Conservation (phyloP, 2,113 vertebrate species). For the Pyxicephalus adspersus region DNA sequence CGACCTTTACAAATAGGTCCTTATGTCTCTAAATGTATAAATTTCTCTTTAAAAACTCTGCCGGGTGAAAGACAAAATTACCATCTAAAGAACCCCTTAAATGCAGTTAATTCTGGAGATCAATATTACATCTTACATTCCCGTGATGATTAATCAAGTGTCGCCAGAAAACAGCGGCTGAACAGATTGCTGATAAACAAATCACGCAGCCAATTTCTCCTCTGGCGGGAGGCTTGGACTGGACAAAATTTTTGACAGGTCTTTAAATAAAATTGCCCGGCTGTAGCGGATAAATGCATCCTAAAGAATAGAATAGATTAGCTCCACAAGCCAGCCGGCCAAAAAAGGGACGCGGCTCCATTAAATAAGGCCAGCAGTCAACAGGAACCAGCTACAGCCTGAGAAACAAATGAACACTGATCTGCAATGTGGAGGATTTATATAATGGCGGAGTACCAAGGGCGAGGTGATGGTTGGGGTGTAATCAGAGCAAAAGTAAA, state of each 20-base stretch:
- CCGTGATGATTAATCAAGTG: conserved; percentile 33
- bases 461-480: not conserved
- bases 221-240: conserved; percentile 22
- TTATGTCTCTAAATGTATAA: no score
- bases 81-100: conserved; percentile 38
- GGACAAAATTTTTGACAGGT: conserved; percentile 55
- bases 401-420: conserved; percentile 23
- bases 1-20: no score
- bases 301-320: conserved; percentile 48
- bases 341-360: conserved; percentile 35
- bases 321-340: conserved; percentile 19
- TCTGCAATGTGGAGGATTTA: not conserved
- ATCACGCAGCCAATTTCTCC: conserved; percentile 28
- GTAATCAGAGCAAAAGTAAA: no score
- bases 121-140: conserved; percentile 37
- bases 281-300: conserved; percentile 46
- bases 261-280: conserved; percentile 55
- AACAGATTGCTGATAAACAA: conserved; percentile 37
- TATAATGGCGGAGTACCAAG: not conserved
- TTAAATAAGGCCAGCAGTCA: conserved; percentile 46
- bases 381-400: conserved; percentile 1
- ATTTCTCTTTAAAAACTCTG: no score
- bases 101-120: conserved; percentile 46
- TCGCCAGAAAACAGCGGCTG: conserved; percentile 20
- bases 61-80: no score